Conservation (phyloP, 2,113 vertebrate species). For the Noturus placidus region DNA sequence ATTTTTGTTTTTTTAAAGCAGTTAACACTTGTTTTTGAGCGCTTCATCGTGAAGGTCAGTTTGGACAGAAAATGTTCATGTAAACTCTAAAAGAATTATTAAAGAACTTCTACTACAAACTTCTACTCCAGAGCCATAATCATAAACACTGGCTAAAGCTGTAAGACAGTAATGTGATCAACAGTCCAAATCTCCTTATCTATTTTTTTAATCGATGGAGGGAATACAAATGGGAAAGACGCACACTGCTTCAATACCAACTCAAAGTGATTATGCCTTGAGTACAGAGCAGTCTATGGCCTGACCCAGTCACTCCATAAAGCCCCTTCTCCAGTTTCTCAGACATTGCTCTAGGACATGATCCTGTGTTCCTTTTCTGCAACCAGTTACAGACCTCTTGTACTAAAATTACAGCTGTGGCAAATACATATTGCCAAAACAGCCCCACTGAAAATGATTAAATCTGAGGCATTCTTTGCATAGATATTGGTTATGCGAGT, state of each 20-base stretch:
- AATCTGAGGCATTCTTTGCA: slow-evolving; percentile 53
- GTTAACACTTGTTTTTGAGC: too few relatives aligned
- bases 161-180: slow-evolving; percentile 2
- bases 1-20: too few relatives aligned
- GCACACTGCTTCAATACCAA: neutral
- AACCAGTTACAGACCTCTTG: slow-evolving; percentile 45
- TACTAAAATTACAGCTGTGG: slow-evolving; percentile 42
- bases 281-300: slow-evolving; percentile 10
- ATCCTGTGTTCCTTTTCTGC: slow-evolving; percentile 36
- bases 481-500: slow-evolving; percentile 58
- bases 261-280: slow-evolving; percentile 15
- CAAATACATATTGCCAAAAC: slow-evolving; percentile 49
- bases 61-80: neutral
- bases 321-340: slow-evolving; percentile 9
- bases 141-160: neutral
- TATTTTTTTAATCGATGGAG: neutral
- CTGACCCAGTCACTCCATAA: slow-evolving; percentile 44
- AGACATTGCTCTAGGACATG: slow-evolving; percentile 22
- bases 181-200: neutral
- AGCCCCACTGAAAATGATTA: slow-evolving; percentile 46
- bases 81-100: neutral
- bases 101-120: neutral
- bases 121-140: neutral
- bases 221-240: neutral
- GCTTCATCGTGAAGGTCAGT: neutral